phyloP scores from a whole-genome alignment of 2,888 invertebrate genomes.

The Drosophila koepferae region DNA sequence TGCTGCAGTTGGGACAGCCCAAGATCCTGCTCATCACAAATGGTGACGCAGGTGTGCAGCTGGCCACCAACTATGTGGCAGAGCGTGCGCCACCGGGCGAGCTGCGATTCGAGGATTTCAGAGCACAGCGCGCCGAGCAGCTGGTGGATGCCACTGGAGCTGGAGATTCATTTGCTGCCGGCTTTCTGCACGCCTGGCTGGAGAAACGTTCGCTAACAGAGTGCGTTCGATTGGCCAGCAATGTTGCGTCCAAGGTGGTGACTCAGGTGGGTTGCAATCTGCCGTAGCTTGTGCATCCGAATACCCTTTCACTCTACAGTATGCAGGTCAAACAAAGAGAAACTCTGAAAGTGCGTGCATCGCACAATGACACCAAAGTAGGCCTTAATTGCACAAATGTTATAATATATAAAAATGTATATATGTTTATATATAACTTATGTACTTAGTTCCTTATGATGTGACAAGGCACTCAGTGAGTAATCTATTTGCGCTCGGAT shows the following conservation, averaged over 20 bases:
- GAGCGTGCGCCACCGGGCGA: slow-evolving; percentile 63
- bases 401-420: not conserved
- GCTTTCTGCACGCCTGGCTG: slow-evolving; percentile 86
- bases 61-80: slow-evolving; percentile 83
- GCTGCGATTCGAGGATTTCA: slow-evolving; percentile 69
- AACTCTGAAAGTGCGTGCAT: slow-evolving; percentile 13
- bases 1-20: slow-evolving; percentile 45
- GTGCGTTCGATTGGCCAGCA: slow-evolving; percentile 85
- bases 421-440: not conserved
- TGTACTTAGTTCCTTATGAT: slow-evolving; percentile 36
- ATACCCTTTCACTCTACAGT: not conserved
- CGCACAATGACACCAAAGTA: slow-evolving; percentile 36
- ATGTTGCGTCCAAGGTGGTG: slow-evolving; percentile 85
- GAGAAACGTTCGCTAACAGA: slow-evolving; percentile 82
- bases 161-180: slow-evolving; percentile 88
- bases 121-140: slow-evolving; percentile 84
- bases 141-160: slow-evolving; percentile 87
- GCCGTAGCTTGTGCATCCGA: slow-evolving; percentile 65
- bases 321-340: slow-evolving; percentile 24
- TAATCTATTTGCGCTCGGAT: slow-evolving; percentile 21
- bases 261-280: slow-evolving; percentile 86
- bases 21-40: slow-evolving; percentile 88
- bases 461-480: slow-evolving; percentile 29
- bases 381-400: slow-evolving; percentile 27
- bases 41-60: slow-evolving; percentile 87